Base-by-base conservation (phyloP, 2,888 invertebrate species). In the Ctena decussata region DNA sequence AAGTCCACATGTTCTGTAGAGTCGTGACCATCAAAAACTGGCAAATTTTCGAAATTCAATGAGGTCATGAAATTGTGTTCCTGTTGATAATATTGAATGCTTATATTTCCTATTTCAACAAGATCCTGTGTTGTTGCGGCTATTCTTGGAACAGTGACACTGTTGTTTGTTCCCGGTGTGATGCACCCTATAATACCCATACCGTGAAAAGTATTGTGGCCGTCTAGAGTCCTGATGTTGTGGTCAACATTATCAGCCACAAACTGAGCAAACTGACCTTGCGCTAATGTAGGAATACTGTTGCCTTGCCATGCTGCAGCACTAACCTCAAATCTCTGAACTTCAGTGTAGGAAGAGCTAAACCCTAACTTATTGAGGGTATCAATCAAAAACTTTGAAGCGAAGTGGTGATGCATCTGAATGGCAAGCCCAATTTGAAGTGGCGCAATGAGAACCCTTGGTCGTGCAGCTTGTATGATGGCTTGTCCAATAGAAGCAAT, bases 231-330 rank as follows among this genome's bases (percentile, higher is more conserved):
- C 49, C 78, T 46, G 46, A 84, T 82, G 70, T 91, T 91, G 84
- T 92, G 91, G 71, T 93, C 90, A 30, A 92, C 89, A 84, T 91
- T 93, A 71, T 92, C 91, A 18, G 91, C 91, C 15, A 81, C 89
- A 82, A 77, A 91, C 73, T 89, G 89, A n/a, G 91, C 41, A 74
- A 86, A 82, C 30, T 44, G 49, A 12, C 71, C 60, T 24, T 30
- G 53, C 24, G 41, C 37, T 18, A 73, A 60, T 18, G 72, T 76
- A 15, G 70, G 75, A 77, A 91, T 72, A n/a, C 73, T 37, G 27
- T 46, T 73, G 3, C 74, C 84, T 35, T 75, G n/a, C 21, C 69
- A 41, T 21, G 73, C 80, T 30, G 89, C 89, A 44, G 90, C 87
- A 83, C 78, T 82, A 35, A 57, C 30, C 72, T 91, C 89, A 82